Evolutionary conservation across 2,888 invertebrate species (phyloP).

Genomic region (Apamea epomidion): DNA sequence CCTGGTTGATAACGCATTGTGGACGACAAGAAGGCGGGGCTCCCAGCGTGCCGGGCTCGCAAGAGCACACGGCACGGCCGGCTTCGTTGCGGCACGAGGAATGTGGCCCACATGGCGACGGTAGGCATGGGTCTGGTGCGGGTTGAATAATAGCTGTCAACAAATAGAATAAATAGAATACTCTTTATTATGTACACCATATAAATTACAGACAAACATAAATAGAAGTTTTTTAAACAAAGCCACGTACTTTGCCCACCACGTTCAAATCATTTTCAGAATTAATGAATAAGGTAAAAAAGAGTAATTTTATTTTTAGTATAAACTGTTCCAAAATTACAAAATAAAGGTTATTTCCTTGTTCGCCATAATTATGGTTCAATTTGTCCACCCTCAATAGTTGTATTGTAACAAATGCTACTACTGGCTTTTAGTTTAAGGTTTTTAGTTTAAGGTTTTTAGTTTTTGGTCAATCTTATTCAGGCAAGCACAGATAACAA

Average conservation of each 20-base stretch:
- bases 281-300: not conserved
- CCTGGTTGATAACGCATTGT: constrained; percentile 94
- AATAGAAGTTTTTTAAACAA: constrained; percentile 36
- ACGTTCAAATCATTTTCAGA: not conserved
- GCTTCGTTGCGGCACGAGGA: constrained; percentile 92
- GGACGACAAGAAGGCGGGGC: constrained; percentile 95
- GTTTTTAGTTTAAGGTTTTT: not conserved
- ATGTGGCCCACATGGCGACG: constrained; percentile 93
- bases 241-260: not conserved
- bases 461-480: constrained; percentile 2
- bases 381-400: not conserved
- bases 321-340: not conserved
- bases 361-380: not conserved
- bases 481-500: not conserved
- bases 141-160: constrained; percentile 74
- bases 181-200: too few relatives aligned
- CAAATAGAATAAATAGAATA: constrained; percentile 9
- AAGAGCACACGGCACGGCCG: constrained; percentile 93
- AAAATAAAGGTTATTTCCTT: not conserved
- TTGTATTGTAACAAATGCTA: not conserved
- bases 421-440: not conserved
- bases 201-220: too few relatives aligned
- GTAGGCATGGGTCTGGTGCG: constrained; percentile 91
- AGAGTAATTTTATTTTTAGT: constrained; percentile 7
- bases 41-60: constrained; percentile 93